Conservation (phyloP, 2,888 invertebrate species). For the Cryptosula pallasiana region DNA sequence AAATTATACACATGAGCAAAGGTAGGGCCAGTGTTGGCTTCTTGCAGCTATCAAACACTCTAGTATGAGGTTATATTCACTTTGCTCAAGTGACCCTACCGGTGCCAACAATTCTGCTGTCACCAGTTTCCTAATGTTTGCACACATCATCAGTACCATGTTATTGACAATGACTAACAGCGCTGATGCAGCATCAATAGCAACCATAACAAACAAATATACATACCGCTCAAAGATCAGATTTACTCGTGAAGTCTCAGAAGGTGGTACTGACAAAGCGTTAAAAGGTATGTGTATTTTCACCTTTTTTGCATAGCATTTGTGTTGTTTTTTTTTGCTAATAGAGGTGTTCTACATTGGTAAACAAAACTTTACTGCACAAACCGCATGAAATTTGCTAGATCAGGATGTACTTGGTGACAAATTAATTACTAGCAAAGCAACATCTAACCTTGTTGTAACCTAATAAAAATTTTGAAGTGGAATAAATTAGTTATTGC, state of each 20-base stretch:
- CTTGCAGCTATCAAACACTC: neutral
- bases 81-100: neutral
- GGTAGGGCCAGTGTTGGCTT: neutral
- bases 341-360: too few species aligned
- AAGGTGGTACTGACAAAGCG: neutral
- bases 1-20: neutral
- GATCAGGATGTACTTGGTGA: too few species aligned
- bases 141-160: constrained; percentile 1
- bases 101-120: neutral
- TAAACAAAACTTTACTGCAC: too few species aligned
- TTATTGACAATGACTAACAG: neutral
- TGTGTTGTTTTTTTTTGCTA: too few species aligned
- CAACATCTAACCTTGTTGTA: too few species aligned
- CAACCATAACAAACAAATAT: neutral
- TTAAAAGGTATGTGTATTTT: neutral
- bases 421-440: too few species aligned
- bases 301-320: too few species aligned
- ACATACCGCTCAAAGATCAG: neutral
- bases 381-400: too few species aligned
- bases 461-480: too few species aligned
- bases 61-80: constrained; percentile 9
- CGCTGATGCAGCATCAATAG: neutral
- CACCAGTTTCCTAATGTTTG: neutral
- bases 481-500: too few species aligned
- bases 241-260: neutral